Evolutionary conservation across 92 coral and sea anemone species (phyloP), one percentile per base, ranked within the genome.

Genomic region (Phenganax stokvisi): DNA sequence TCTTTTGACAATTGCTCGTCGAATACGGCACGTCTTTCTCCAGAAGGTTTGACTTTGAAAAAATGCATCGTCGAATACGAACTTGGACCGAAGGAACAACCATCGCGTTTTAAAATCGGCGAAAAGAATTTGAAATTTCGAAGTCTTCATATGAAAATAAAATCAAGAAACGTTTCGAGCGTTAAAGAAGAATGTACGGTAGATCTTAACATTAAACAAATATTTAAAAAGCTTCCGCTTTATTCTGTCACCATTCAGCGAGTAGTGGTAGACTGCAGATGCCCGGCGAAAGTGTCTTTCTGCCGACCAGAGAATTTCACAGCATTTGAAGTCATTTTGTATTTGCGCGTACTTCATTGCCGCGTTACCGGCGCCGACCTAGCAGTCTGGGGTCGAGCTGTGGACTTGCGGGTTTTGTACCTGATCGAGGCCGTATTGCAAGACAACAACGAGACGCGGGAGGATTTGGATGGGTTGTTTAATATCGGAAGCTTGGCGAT

Each of bases 351-450:
- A 4, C 84, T 87, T 47, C 87, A 70, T 12, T 92, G 93, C 59
- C 62, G 75, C 51, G 12, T 86, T 27, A 60, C 88, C n/a, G 71
- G 82, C 0, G 69, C 76, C 10, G 90, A 85, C 31, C 28, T 90
- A 9, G 85, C 86, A 57, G 71, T 30, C 30, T 88, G 87, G 85
- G 91, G 97, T 52, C 74, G 84, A 12, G 90, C 87, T 17, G 80
- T 90, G 10, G 93, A 92, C 71, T 83, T 84, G 9, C 86, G 91
- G 64, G 91, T 86, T 0, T 81, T 85, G 12, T 61, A 71, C 30
- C 25, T 90, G 25, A 0, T 71, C 57, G 76, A 79, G 57, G 83
- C 89, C 8, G 57, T 90, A 27, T 71, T 87, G 1, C 74, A 80
- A 52, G 77, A 71, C 51, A 85, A 89, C 73, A 51, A 54, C n/a